Base-by-base conservation (phyloP, 2,797 vertebrate species). In the Anguilla marmorata region DNA sequence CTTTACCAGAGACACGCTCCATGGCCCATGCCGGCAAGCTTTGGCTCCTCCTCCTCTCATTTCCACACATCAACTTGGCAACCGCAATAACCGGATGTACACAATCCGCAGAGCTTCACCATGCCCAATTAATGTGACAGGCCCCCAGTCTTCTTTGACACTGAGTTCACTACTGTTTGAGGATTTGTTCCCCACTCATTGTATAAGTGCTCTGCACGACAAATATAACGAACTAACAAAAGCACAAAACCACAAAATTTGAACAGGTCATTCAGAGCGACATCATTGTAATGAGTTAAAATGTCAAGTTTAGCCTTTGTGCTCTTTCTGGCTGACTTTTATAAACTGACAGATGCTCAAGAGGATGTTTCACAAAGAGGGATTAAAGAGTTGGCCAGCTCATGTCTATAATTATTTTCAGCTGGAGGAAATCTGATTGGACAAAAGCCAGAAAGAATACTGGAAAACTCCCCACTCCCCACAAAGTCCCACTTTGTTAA, bases 41-140 rank as follows among this genome's bases (percentile, higher is more conserved):
- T 14, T 74, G 60, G 21, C 79, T 56, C 37, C 58, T 82, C 37
- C n/a, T 80, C 3, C 14, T 63, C 74, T 60, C 88, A 60, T 88
- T 85, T 80, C 86, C 58, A 16, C 21, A 5, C 58, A 21, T 60
- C 21, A n/a, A 3, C 60, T n/a, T 66, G 60, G 74, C 48, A 33
- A 41, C 85, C 50, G 85, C 87, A 88, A 88, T 90, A 92, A 89
- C 89, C 89, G 90, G 89, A 90, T 92, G 89, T 89, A 87, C 88
- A 90, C 88, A 87, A 85, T 76, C 83, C 90, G 84, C 33, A 7
- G 33, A 76, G 85, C 85, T 88, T 85, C 60, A 63, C 89, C 27
- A 63, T 89, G 87, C 90, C 91, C 89, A 93, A 92, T 91, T 90
- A 90, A 93, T 92, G 91, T 91, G 91, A 92, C 91, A 92, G 89